Conservation (phyloP, 1,140 invertebrate species). For the Monochamus saltuarius region DNA sequence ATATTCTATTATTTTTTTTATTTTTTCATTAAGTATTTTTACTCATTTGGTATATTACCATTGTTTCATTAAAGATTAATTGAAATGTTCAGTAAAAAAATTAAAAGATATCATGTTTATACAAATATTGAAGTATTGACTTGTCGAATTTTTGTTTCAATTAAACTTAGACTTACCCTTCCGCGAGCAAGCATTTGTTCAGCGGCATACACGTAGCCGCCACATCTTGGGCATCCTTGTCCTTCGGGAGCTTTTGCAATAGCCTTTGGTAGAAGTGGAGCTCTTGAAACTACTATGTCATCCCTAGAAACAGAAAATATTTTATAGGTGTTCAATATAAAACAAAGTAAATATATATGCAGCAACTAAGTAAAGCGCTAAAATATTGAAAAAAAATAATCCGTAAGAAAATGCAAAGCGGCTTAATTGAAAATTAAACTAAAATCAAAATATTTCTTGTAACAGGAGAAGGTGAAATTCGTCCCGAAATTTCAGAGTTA, state of each 20-base stretch:
- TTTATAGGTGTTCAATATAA: background rate
- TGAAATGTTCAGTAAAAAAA: too few species aligned
- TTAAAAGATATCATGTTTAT: too few species aligned
- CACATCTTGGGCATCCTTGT: conserved; percentile 87
- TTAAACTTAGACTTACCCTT: conserved; percentile 65
- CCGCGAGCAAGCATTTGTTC: conserved; percentile 92
- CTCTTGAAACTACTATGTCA: conserved; percentile 38
- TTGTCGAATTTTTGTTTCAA: background rate
- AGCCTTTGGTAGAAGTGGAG: conserved; percentile 56
- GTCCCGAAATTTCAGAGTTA: conserved; percentile 41
- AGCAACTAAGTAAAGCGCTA: background rate
- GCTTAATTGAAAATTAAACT: background rate
- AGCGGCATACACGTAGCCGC: conserved; percentile 88
- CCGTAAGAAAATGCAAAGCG: background rate
- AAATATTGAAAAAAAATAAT: background rate
- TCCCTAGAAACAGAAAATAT: conserved; percentile 32
- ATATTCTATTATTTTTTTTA: too few species aligned
- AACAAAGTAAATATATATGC: background rate
- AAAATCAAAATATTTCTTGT: conserved; percentile 18
- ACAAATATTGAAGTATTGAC: too few species aligned
- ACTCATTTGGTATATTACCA: too few species aligned
- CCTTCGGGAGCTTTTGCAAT: conserved; percentile 84
- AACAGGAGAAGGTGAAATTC: conserved; percentile 63
- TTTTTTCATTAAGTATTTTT: too few species aligned
- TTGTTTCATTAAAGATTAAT: too few species aligned